phyloP scores from a whole-genome alignment of 2,113 vertebrate species.

The Neotoma lepida region DNA sequence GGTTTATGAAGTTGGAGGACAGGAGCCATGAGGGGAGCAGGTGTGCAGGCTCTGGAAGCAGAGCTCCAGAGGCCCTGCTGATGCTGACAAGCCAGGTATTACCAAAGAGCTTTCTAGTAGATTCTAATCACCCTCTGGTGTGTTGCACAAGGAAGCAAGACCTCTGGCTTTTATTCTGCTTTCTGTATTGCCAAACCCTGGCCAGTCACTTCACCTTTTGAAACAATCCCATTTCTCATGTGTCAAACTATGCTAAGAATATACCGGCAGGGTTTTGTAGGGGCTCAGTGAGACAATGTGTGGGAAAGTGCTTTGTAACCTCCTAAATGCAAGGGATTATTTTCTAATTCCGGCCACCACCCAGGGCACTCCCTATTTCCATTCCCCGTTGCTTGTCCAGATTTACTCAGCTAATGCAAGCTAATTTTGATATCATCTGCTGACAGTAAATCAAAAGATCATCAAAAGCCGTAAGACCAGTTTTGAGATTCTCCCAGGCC shows the following conservation, averaged over 20 bases:
- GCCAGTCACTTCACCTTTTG: conserved; percentile 49
- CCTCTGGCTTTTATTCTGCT: conserved; percentile 5
- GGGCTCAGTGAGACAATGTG: conserved; percentile 26
- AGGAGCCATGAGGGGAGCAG: neutral
- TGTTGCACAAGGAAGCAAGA: conserved; percentile 5
- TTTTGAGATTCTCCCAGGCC: conserved; percentile 39
- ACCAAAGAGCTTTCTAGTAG: conserved; percentile 2
- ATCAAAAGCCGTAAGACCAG: conserved; percentile 44
- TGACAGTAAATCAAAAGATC: conserved; percentile 59
- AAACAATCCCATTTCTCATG: conserved; percentile 42
- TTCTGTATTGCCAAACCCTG: conserved; percentile 9
- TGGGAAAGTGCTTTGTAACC: conserved; percentile 68
- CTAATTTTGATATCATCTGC: conserved; percentile 71
- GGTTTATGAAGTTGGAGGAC: neutral
- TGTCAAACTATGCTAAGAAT: conserved; percentile 50
- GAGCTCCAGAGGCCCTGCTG: neutral
- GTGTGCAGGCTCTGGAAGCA: neutral
- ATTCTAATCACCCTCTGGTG: neutral
- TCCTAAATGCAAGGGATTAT: conserved; percentile 63
- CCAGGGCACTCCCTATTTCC: conserved; percentile 67
- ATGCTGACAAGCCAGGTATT: neutral
- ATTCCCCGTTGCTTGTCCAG: conserved; percentile 40
- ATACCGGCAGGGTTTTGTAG: conserved; percentile 10
- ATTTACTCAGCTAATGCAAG: conserved; percentile 62
- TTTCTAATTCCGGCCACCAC: conserved; percentile 60